phyloP scores from a whole-genome alignment of 2,888 invertebrate species.

The Luffia ferchaultella region DNA sequence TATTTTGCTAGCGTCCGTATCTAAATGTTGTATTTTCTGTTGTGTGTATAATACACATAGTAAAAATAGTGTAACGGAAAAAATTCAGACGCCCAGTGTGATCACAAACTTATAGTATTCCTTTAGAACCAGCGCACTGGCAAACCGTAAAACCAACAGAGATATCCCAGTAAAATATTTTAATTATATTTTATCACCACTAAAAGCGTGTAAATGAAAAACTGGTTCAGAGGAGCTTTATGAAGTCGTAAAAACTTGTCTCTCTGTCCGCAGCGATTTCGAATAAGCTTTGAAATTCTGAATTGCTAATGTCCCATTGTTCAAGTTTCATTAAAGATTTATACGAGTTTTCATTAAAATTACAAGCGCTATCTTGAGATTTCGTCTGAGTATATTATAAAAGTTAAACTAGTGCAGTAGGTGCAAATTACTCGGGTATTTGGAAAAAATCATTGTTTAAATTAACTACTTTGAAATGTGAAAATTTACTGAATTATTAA shows the following conservation, averaged over 20 bases:
- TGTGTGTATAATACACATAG: no score
- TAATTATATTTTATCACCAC: conserved; percentile 65
- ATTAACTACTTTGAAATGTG: no score
- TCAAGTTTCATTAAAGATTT: conserved; percentile 42
- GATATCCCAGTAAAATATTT: conserved; percentile 61
- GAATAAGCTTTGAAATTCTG: conserved; percentile 32
- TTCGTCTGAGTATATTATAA: no score
- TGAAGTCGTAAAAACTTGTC: conserved; percentile 64
- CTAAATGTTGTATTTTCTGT: no score
- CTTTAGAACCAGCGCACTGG: conserved; percentile 26
- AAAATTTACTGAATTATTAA: no score
- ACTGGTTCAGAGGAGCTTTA: conserved; percentile 52
- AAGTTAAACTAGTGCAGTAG: no score
- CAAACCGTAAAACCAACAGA: conserved; percentile 46
- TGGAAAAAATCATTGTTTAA: no score
- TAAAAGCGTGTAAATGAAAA: conserved; percentile 66
- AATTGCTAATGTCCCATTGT: conserved; percentile 37
- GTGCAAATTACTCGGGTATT: no score
- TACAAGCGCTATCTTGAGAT: no score
- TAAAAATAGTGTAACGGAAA: no score
- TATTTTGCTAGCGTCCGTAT: no score
- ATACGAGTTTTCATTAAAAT: no score
- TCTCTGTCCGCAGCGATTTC: conserved; percentile 26
- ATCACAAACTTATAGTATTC: conserved; percentile 27
- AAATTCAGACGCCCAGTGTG: conserved; percentile 22